These are phyloP conservation scores for Malurus cyaneus DNA, from an alignment of 2,113 vertebrate species.

Conservation along the genomic window DNA sequence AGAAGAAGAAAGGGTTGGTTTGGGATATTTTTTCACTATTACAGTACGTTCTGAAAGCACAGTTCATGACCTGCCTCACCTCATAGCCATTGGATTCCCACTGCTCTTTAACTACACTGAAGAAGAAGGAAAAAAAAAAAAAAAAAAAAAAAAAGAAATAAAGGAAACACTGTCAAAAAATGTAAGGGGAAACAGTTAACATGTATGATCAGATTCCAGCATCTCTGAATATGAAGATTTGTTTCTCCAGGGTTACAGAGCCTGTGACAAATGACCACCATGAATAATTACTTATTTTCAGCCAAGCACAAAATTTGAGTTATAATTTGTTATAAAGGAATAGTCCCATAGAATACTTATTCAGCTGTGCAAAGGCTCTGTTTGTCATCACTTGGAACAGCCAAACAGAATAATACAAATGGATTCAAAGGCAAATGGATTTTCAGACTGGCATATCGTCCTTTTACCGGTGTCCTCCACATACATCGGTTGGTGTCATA, in stretches of 20 bases:
- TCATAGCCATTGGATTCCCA: background rate
- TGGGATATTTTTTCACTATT: background rate
- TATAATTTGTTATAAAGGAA: background rate
- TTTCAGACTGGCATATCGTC: background rate
- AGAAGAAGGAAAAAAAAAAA: background rate
- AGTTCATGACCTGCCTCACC: background rate
- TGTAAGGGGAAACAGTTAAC: background rate
- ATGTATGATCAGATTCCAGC: background rate
- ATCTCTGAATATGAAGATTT: background rate
- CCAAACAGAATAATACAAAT: background rate
- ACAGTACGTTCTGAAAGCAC: background rate
- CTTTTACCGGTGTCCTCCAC: background rate
- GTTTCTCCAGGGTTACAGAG: background rate
- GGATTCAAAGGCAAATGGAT: background rate
- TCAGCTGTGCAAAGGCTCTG: background rate
- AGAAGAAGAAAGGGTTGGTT: background rate
- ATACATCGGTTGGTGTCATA: background rate
- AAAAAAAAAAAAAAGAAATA: background rate
- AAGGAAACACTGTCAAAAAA: background rate
- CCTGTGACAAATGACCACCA: background rate
- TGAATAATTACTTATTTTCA: conserved; percentile 41
- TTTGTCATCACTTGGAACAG: background rate
- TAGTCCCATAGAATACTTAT: background rate
- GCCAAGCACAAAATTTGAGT: background rate
- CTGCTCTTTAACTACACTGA: background rate